Evolutionary conservation across 2,113 vertebrate genomes (phyloP).

Genomic region (Cavia porcellus): DNA sequence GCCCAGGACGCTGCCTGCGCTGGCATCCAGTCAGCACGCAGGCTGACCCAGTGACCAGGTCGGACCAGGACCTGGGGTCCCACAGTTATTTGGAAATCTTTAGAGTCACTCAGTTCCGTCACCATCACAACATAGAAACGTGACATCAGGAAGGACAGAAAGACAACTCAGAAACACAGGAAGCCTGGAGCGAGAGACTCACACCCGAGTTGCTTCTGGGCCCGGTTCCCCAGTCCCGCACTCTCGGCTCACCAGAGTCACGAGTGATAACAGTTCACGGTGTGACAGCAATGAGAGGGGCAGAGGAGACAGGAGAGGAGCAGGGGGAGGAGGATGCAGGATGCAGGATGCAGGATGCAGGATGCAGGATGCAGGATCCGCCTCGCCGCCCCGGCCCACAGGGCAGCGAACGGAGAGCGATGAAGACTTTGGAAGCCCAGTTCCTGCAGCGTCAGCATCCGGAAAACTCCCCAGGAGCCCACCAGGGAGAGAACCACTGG

Average conservation of each 20-base stretch:
- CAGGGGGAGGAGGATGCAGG: too few species aligned
- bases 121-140: conserved; percentile 61
- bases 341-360: too few species aligned
- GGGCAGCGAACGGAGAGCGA: background rate
- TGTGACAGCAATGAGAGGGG: background rate
- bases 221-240: background rate
- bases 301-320: background rate
- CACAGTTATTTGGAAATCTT: conserved; percentile 43
- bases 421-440: background rate
- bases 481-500: background rate
- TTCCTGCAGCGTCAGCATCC: background rate
- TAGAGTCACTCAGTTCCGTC: conserved; percentile 54
- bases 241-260: background rate
- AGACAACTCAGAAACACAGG: background rate
- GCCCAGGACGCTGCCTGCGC: background rate
- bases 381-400: background rate
- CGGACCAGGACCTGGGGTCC: background rate
- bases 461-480: conserved; percentile 37
- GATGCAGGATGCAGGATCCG: background rate
- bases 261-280: background rate
- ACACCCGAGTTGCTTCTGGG: background rate
- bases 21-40: background rate
- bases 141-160: conserved; percentile 55
- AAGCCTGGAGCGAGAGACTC: background rate
- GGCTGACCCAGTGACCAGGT: background rate